phyloP scores from a whole-genome alignment of 2,797 vertebrate genomes.

The Sebastiscus albofasciatus region DNA sequence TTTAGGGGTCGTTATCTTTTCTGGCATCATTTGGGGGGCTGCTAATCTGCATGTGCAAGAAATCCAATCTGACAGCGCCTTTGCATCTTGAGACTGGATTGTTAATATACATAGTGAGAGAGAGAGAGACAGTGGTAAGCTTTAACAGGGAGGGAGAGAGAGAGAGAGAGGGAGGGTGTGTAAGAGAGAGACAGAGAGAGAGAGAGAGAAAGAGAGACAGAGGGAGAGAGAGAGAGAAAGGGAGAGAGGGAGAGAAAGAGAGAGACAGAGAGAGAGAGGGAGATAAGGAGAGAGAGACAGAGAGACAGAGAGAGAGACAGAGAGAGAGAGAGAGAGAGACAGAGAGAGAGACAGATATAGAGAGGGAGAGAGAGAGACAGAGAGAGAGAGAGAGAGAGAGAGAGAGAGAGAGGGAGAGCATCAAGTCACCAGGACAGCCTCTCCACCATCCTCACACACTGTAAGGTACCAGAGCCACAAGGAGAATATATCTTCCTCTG shows the following conservation, averaged over 20 bases:
- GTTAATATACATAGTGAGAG: conserved; percentile 39
- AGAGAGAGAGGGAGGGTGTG: conserved; percentile 24
- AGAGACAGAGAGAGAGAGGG: too few relatives aligned
- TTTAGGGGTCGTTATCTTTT: conserved; percentile 72
- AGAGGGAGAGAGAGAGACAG: too few relatives aligned
- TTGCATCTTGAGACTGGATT: conserved; percentile 81
- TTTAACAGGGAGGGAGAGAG: conserved; percentile 7
- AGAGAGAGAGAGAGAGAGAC: too few relatives aligned
- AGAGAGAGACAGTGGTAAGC: conserved; percentile 28
- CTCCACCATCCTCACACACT: conserved; percentile 65
- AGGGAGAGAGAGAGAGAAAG: too few relatives aligned
- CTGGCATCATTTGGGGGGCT: conserved; percentile 78
- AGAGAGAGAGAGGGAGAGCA: conserved; percentile 78
- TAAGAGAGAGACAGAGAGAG: background rate
- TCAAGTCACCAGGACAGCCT: conserved; percentile 73
- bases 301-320: background rate
- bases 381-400: conserved; percentile 42
- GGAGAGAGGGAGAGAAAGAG: too few relatives aligned
- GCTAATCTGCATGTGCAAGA: conserved; percentile 82
- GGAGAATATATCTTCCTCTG: conserved; percentile 84
- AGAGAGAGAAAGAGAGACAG: too few relatives aligned
- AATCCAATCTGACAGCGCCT: conserved; percentile 86
- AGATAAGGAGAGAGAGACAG: background rate
- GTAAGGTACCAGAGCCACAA: conserved; percentile 68
- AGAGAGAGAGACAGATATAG: too few relatives aligned